Conservation (phyloP, 1,140 invertebrate genomes). For the Apis laboriosa region DNA sequence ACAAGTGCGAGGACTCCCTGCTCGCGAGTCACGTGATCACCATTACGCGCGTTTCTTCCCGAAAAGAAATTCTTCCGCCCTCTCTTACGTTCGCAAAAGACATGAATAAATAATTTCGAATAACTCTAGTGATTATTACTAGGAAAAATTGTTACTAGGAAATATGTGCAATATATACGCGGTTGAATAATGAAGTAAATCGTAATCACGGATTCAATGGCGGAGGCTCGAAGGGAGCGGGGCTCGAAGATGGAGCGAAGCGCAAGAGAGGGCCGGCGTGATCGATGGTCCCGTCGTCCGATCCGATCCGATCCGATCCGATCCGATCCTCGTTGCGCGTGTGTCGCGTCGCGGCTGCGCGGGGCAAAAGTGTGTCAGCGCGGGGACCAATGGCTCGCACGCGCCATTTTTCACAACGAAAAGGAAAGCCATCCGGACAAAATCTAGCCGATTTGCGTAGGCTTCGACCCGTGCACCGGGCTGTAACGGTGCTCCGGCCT, state of each 20-base stretch:
- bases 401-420: conserved; percentile 81
- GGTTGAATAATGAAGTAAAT: too few relatives aligned
- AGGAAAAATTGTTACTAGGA: too few relatives aligned
- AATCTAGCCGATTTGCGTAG: conserved; percentile 74
- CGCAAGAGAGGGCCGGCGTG: too few relatives aligned
- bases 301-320: too few relatives aligned
- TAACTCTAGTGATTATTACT: too few relatives aligned
- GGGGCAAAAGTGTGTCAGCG: conserved; percentile 70
- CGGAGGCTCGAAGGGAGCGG: too few relatives aligned
- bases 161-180: too few relatives aligned
- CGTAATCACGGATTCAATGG: too few relatives aligned
- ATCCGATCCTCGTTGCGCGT: background rate
- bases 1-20: conserved; percentile 40
- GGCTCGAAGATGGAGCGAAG: too few relatives aligned
- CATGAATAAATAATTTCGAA: too few relatives aligned
- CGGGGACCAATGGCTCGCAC: conserved; percentile 74
- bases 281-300: too few relatives aligned
- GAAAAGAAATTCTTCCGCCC: background rate
- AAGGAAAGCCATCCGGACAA: conserved; percentile 80
- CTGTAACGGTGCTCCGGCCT: conserved; percentile 79
- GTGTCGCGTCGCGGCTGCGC: background rate
- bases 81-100: too few relatives aligned
- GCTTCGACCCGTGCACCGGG: conserved; percentile 62
- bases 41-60: background rate
- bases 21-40: conserved; percentile 5